phyloP scores from a whole-genome alignment of 2,888 invertebrate species.

The Drosophila mimica region DNA sequence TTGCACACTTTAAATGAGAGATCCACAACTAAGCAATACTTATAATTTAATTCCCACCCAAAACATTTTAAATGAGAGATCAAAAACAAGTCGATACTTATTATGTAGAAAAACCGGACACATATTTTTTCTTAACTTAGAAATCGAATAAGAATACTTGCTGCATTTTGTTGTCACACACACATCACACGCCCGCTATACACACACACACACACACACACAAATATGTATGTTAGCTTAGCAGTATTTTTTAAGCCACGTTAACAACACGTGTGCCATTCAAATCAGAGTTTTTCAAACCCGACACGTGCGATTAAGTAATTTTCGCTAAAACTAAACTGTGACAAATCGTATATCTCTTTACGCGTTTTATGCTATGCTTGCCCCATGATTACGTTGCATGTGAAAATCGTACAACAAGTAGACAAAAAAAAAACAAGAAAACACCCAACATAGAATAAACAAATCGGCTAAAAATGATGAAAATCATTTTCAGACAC shows the following conservation, averaged over 20 bases:
- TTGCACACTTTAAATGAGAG: conserved; percentile 22
- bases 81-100: not conserved
- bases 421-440: conserved; percentile 11
- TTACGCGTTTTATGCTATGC: conserved; percentile 4
- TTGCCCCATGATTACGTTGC: conserved; percentile 24
- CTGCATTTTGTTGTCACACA: conserved; percentile 27
- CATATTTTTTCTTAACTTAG: not conserved
- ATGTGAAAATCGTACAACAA: conserved; percentile 66
- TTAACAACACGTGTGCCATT: conserved; percentile 46
- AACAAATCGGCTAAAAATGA: conserved; percentile 37
- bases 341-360: conserved; percentile 45
- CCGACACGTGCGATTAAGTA: conserved; percentile 41
- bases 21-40: conserved; percentile 2
- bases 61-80: conserved; percentile 3
- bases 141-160: not conserved
- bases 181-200: not conserved
- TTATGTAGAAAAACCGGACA: too few species aligned
- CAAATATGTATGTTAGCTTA: not conserved
- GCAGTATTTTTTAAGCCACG: conserved; percentile 1
- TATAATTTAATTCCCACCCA: not conserved
- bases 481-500: not conserved
- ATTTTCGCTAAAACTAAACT: conserved; percentile 51
- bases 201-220: not conserved
- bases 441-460: conserved; percentile 27
- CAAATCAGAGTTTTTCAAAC: conserved; percentile 45